Percentiles rank a stretch among this genome's conserved stretches.
Evolutionary conservation across 2,113 vertebrate genomes (phyloP).

Genomic region (Spheniscus mendiculus): DNA sequence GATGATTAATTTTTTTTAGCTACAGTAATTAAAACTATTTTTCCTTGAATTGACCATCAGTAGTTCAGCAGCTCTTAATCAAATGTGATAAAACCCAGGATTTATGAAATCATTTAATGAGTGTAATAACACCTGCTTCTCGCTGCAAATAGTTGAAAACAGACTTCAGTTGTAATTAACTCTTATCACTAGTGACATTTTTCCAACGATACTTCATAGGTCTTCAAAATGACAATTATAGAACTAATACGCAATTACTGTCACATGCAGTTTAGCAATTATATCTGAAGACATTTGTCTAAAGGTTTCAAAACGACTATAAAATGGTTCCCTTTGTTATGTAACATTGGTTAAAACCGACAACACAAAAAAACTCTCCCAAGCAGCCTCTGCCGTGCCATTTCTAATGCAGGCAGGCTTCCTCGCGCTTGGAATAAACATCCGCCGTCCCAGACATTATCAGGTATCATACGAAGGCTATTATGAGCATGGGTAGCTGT

Average conservation of each 20-base stretch:
- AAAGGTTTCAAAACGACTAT: constrained; percentile 71
- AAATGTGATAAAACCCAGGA: constrained; percentile 74
- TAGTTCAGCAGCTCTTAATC: constrained; percentile 73
- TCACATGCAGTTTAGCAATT: constrained; percentile 80
- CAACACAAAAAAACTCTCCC: constrained; percentile 18
- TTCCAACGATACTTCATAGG: constrained; percentile 78
- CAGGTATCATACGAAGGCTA: constrained; percentile 12
- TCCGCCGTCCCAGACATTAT: background rate
- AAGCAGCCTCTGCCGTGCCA: background rate
- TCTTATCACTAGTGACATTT: constrained; percentile 80
- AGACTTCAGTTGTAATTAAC: constrained; percentile 81
- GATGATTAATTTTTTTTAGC: constrained; percentile 37
- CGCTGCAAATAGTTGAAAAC: constrained; percentile 75
- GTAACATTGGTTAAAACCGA: constrained; percentile 58
- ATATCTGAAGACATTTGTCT: constrained; percentile 79
- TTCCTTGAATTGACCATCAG: constrained; percentile 62
- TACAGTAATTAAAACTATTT: constrained; percentile 63
- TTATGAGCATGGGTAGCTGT: constrained; percentile 63
- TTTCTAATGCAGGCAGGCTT: background rate
- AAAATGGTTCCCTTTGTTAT: constrained; percentile 74
- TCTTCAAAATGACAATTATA: constrained; percentile 81
- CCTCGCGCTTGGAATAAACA: background rate
- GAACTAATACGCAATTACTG: constrained; percentile 82
- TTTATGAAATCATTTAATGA: constrained; percentile 79
- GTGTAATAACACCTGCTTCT: constrained; percentile 78